Percentiles rank a stretch among this genome's conserved stretches.
Conservation (phyloP, 2,113 vertebrate genomes). For the Paracyprichromis sp. region DNA sequence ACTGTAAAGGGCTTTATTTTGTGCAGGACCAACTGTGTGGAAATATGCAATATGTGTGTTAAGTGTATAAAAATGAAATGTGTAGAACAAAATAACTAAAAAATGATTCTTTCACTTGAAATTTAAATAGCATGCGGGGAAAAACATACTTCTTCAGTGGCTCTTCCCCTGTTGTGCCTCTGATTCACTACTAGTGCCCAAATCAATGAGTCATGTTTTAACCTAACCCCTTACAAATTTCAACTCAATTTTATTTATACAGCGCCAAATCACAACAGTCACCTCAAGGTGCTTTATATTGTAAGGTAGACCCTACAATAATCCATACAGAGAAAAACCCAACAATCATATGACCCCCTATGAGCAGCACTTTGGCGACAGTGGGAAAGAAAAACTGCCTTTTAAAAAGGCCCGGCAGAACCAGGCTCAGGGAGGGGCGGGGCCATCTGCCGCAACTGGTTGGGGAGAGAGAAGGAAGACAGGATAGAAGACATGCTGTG, state of each 20-base stretch:
- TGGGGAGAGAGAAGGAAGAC: too few species aligned
- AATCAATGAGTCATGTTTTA: not conserved
- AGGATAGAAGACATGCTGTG: too few species aligned
- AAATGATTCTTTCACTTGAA: not conserved
- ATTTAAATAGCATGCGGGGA: fast-evolving
- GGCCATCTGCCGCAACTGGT: too few species aligned
- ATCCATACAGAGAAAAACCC: not conserved
- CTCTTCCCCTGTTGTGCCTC: not conserved
- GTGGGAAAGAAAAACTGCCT: not conserved
- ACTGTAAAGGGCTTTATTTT: not conserved
- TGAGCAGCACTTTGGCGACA: fast-evolving
- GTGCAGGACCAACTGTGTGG: fast-evolving
- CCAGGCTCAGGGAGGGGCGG: not conserved
- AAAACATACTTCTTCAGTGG: fast-evolving
- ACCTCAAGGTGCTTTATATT: fast-evolving
- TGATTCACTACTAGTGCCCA: not conserved
- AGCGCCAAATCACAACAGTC: not conserved
- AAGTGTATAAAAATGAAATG: not conserved
- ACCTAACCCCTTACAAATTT: not conserved
- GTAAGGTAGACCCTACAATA: fast-evolving
- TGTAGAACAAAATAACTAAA: not conserved
- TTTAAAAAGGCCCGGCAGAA: fast-evolving
- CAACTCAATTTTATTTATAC: fast-evolving
- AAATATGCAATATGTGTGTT: not conserved
- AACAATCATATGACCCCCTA: not conserved